These are phyloP conservation scores for Physeter macrocephalus DNA, from an alignment of 2,113 vertebrate genomes.

Conservation along the genomic window DNA sequence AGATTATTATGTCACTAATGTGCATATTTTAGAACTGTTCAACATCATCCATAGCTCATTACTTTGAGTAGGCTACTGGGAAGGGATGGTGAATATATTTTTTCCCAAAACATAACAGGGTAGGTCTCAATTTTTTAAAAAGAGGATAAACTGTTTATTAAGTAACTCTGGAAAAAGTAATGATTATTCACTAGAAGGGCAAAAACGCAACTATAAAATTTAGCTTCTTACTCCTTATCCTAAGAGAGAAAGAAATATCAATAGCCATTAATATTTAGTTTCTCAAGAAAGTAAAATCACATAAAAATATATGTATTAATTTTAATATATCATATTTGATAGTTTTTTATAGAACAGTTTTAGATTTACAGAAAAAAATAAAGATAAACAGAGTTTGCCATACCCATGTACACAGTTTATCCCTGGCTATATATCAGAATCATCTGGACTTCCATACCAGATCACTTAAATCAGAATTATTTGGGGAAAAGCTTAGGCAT, in stretches of 20 bases:
- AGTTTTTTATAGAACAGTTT: background rate
- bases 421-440: background rate
- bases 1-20: background rate
- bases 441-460: background rate
- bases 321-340: background rate
- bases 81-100: background rate
- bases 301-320: background rate
- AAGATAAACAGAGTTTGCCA: background rate
- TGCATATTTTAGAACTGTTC: background rate
- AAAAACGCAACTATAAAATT: background rate
- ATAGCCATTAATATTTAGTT: background rate
- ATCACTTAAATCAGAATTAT: background rate
- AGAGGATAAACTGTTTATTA: background rate
- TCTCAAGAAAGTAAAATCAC: background rate
- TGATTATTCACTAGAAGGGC: background rate
- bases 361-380: background rate
- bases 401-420: background rate
- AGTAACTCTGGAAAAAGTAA: background rate
- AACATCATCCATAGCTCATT: background rate
- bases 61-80: background rate
- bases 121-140: background rate
- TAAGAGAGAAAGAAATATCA: background rate
- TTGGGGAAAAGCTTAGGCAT: background rate
- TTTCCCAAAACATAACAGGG: background rate
- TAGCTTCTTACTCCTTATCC: background rate